These are phyloP conservation scores for Australoheros scitulus DNA, from an alignment of 2,113 vertebrate genomes.

Conservation along the genomic window DNA sequence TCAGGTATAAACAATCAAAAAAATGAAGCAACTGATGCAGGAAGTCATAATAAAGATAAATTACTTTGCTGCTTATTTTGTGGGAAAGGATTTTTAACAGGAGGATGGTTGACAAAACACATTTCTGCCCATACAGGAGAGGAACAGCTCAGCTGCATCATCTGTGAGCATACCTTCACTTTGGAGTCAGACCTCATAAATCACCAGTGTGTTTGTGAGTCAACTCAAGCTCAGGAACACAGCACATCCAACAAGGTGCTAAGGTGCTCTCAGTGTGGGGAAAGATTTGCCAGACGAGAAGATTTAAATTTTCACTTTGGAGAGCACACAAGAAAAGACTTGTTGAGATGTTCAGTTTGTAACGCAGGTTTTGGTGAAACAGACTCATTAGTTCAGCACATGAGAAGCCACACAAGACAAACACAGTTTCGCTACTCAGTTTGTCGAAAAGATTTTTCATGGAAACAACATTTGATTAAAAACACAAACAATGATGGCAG, in stretches of 20 bases:
- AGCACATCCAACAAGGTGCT: neutral
- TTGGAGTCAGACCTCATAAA: neutral
- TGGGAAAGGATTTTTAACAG: conserved; percentile 10
- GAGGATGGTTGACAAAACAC: conserved; percentile 16
- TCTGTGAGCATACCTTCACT: conserved; percentile 6
- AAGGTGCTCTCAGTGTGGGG: neutral
- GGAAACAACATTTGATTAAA: conserved; percentile 22
- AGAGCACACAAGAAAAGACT: neutral
- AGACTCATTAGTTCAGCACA: conserved; percentile 25
- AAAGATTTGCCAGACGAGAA: neutral
- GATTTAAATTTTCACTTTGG: conserved; percentile 7
- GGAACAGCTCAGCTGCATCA: neutral
- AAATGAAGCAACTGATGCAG: neutral
- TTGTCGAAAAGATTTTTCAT: conserved; percentile 31
- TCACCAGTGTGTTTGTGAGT: neutral
- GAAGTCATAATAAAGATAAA: neutral
- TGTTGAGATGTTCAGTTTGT: conserved; percentile 42
- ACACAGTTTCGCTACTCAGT: conserved; percentile 23
- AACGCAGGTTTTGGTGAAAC: neutral
- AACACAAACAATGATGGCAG: conserved; percentile 24
- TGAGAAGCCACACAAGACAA: conserved; percentile 23
- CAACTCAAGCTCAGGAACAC: neutral
- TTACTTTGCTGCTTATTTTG: conserved; percentile 19
- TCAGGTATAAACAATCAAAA: neutral
- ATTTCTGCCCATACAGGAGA: conserved; percentile 10